Conservation (phyloP, 2,797 vertebrate genomes). For the Rallus crepitans region DNA sequence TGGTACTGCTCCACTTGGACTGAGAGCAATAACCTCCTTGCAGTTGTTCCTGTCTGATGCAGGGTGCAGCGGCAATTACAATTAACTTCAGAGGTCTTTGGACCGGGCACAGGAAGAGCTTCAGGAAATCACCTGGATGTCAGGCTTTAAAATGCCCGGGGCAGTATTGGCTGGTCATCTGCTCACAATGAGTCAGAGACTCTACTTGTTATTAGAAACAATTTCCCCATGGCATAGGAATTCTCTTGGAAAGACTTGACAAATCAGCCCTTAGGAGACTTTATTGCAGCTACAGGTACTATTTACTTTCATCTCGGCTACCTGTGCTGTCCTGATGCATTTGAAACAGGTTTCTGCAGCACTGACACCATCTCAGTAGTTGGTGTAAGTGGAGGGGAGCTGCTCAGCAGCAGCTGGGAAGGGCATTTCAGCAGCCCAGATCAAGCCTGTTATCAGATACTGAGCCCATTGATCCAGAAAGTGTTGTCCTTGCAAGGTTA, state of each 20-base stretch:
- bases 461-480: constrained; percentile 38
- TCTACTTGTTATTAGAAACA: neutral
- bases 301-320: neutral
- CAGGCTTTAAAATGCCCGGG: neutral
- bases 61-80: neutral
- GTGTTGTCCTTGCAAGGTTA: constrained; percentile 53
- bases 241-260: neutral
- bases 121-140: neutral
- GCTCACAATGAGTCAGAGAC: neutral
- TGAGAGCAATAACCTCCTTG: neutral
- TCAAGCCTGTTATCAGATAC: neutral
- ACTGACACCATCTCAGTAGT: neutral
- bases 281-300: neutral
- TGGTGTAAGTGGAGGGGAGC: neutral
- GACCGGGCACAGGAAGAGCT: neutral
- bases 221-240: neutral
- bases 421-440: constrained; percentile 9
- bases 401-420: constrained; percentile 34
- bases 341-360: neutral
- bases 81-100: neutral
- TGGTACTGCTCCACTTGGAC: neutral
- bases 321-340: neutral
- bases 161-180: neutral
- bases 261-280: neutral
- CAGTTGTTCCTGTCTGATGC: neutral